These are phyloP conservation scores for Drosophila nikananu DNA, from an alignment of 1,140 invertebrate genomes.

Conservation along the genomic window DNA sequence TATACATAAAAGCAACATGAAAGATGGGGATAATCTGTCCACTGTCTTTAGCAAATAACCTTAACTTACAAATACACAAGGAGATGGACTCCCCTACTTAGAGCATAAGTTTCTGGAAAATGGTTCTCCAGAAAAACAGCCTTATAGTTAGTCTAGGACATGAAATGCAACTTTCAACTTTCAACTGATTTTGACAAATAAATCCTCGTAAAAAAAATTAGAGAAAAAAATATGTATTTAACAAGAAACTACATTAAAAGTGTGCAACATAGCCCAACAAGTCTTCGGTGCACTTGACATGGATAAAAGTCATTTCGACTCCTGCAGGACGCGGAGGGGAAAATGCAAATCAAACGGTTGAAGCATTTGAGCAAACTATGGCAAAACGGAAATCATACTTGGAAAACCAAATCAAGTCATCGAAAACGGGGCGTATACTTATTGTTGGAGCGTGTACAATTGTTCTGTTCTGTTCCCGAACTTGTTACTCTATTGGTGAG, in stretches of 20 bases:
- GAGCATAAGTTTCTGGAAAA: slow-evolving; percentile 4
- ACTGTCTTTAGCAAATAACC: neutral
- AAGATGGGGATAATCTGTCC: neutral
- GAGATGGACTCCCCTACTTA: slow-evolving; percentile 1
- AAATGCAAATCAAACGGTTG: slow-evolving; percentile 55
- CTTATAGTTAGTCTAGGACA: neutral
- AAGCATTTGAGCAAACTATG: slow-evolving; percentile 72
- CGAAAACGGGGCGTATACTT: slow-evolving; percentile 66
- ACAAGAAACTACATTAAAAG: slow-evolving; percentile 60
- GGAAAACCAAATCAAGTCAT: slow-evolving; percentile 34
- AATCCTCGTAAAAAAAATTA: slow-evolving; percentile 21
- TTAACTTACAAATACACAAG: slow-evolving; percentile 8
- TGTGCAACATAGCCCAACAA: slow-evolving; percentile 56
- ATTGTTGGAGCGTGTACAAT: slow-evolving; percentile 57
- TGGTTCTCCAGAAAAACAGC: neutral
- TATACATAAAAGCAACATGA: slow-evolving; percentile 27
- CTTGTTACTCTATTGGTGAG: slow-evolving; percentile 50
- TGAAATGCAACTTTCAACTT: slow-evolving; percentile 20
- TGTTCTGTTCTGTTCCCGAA: slow-evolving; percentile 51
- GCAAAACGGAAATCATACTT: slow-evolving; percentile 36
- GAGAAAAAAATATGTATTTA: slow-evolving; percentile 3
- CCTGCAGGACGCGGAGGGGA: slow-evolving; percentile 13
- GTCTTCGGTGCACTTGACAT: slow-evolving; percentile 59
- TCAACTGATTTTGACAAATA: slow-evolving; percentile 23
- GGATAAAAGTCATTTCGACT: slow-evolving; percentile 15